These are phyloP conservation scores for Blastobasis lacticolella DNA, from an alignment of 2,888 invertebrate species.

Conservation along the genomic window DNA sequence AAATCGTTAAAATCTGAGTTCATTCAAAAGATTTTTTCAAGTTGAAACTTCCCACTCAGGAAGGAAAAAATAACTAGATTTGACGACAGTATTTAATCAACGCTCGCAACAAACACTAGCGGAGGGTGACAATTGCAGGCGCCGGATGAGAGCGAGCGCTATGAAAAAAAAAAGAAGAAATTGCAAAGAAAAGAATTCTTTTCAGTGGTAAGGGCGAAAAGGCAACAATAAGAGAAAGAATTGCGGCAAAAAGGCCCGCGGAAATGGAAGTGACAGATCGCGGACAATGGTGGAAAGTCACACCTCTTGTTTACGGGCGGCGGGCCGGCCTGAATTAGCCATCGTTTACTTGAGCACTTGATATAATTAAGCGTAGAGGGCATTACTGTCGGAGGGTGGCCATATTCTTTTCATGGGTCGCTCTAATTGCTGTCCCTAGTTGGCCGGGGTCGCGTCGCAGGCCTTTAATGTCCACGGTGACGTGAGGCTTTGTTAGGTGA, in stretches of 20 bases:
- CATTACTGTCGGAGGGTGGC: slow-evolving; percentile 58
- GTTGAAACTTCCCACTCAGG: slow-evolving; percentile 27
- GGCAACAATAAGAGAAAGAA: slow-evolving; percentile 67
- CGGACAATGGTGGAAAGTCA: slow-evolving; percentile 70
- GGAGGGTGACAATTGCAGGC: slow-evolving; percentile 69
- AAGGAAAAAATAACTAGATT: slow-evolving; percentile 56
- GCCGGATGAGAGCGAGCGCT: slow-evolving; percentile 26
- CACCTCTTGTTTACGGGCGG: slow-evolving; percentile 69
- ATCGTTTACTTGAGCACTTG: slow-evolving; percentile 73
- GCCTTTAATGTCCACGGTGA: background rate
- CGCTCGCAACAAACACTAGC: slow-evolving; percentile 57
- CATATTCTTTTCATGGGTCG: slow-evolving; percentile 50
- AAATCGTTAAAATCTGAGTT: no score
- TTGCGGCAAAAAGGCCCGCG: slow-evolving; percentile 48
- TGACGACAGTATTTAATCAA: slow-evolving; percentile 67
- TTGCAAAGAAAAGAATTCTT: slow-evolving; percentile 55
- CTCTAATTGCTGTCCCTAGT: slow-evolving; percentile 48
- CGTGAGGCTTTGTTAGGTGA: background rate
- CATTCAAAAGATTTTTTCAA: slow-evolving; percentile 1
- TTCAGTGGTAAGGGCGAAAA: slow-evolving; percentile 62
- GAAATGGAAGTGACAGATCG: slow-evolving; percentile 72
- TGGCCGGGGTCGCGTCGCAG: slow-evolving; percentile 15
- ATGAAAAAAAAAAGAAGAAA: slow-evolving; percentile 25
- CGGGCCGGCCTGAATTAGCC: slow-evolving; percentile 61
- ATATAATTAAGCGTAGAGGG: slow-evolving; percentile 67